Evolutionary conservation across 2,113 vertebrate genomes (phyloP), one percentile per base, ranked within the genome.

Genomic region (Sorex fumeus): DNA sequence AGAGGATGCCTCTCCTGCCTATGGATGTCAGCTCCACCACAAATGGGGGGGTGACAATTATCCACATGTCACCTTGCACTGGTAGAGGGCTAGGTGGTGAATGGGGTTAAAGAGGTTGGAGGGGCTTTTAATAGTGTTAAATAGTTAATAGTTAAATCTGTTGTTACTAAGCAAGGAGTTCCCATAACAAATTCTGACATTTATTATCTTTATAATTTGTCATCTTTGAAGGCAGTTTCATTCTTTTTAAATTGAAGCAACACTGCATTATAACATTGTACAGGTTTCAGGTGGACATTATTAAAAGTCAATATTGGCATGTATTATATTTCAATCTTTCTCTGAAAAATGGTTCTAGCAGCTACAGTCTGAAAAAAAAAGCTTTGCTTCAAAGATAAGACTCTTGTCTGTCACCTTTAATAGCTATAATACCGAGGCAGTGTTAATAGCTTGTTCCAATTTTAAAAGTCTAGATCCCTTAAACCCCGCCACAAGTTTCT

Each of bases 361-460:
- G 57, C 75, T 43, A 64, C 8, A 21, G 15, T 21, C 40, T 74
- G 21, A 60, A 12, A 85, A 83, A 27, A 77, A 28, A 67, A 34
- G 21, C 28, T 85, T 70, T 90, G 53, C 53, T 70, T 93, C 71
- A 66, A 76, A 87, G 80, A 71, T 60, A 57, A 23, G 78, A 32
- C 40, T 83, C 18, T 57, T 6, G 0, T 47, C 71, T 18, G 36
- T 45, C 67, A 87, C 47, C 60, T 66, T 47, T 57, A 67, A 78
- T 19, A 83, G 21, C 45, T 60, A 19, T 16, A 53, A 13, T 43
- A n/a, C 40, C 74, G 10, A 79, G 64, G 34, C 16, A 80, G 60
- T 45, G 27, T 23, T 75, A 66, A 75, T 79, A 60, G 77, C 28
- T 82, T 79, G 34, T 21, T 66, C 34, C 62, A 57, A 70, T 70